Base-by-base conservation (phyloP, 2,113 vertebrate genomes). In the Misgurnus mizolepis region DNA sequence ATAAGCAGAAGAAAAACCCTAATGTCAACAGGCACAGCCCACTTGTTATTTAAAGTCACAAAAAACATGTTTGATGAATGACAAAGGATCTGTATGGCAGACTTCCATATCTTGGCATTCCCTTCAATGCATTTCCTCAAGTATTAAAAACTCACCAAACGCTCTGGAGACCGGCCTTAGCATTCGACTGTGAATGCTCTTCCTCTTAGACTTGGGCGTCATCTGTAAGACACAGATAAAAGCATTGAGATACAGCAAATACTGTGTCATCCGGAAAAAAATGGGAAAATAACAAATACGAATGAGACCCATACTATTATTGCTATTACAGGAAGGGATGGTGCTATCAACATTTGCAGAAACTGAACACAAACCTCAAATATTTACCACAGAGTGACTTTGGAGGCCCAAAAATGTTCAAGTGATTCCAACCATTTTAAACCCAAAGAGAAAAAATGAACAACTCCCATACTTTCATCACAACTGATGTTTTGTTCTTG, bases 161-260 rank as follows among this genome's bases (percentile, higher is more conserved):
- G 96, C 97, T 89, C 96, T 95, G 84, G 97, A 99, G 18, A 99
- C 97, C 0, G 97, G 97, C 14, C 97, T 93, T 11, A 99, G 90
- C 97, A 98, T 99, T 91, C 97, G 92, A 88, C 96, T 99, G 79
- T 99, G 97, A 88, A 99, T 98, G 84, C 96, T 99, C 92, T 98
- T 99, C 90, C 97, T 93, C 89, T 99, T 98, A 81, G 97, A 95
- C 89, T 97, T 99, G 45, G 97, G 97, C 76, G 97, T 99, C 96
- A 99, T 97, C 97, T 99, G 88, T 65, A 86, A 56, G 11, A 76
- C 8, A n/a, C 15, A 62, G 11, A 72, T 62, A 64, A 61, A 17
- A 78, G 62, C 15, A 70, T 39, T 15, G 67, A 76, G n/a, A 58
- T 18, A 58, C 55, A 58, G 55, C 55, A 18, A 17, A 18, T 58